A percentile compares a stretch with the other conserved stretches of the same genome.
These are phyloP conservation scores for Chymomyza fuscimana DNA, from an alignment of 2,888 invertebrate genomes.

Conservation along the genomic window DNA sequence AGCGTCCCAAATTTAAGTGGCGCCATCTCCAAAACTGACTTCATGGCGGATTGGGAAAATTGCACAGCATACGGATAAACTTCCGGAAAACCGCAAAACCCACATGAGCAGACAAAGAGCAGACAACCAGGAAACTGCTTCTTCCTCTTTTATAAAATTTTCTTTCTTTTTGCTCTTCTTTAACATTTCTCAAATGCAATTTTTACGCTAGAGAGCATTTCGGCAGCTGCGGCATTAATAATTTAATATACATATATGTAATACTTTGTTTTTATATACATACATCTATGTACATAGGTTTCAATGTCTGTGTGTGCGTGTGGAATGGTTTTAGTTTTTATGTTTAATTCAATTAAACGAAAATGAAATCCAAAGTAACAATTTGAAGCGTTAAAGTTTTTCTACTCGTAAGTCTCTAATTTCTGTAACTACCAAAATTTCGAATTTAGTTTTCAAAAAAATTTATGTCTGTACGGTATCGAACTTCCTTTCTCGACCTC, in stretches of 20 bases:
- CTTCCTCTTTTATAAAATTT: slow-evolving; percentile 39
- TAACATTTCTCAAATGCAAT: slow-evolving; percentile 34
- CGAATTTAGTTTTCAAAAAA: no score
- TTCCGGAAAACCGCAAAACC: slow-evolving; percentile 54
- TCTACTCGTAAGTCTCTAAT: no score
- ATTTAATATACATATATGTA: background rate
- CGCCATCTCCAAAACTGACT: background rate
- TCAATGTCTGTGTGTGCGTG: background rate
- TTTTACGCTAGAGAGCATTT: slow-evolving; percentile 62
- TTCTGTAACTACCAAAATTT: no score
- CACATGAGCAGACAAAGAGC: slow-evolving; percentile 30
- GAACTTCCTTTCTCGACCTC: no score
- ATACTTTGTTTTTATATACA: background rate
- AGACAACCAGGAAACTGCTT: slow-evolving; percentile 56
- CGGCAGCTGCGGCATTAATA: slow-evolving; percentile 4
- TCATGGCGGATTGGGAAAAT: background rate
- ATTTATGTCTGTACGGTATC: no score
- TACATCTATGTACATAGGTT: no score
- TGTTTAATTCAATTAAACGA: slow-evolving; percentile 37
- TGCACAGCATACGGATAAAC: background rate
- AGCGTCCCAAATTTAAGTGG: slow-evolving; percentile 21
- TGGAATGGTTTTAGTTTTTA: background rate
- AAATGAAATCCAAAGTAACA: slow-evolving; percentile 54
- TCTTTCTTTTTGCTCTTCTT: slow-evolving; percentile 27
- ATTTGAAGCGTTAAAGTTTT: background rate